Evolutionary conservation across 2,113 vertebrate species (phyloP), one percentile per base, ranked within the genome.

Genomic region (Callorhinus ursinus): DNA sequence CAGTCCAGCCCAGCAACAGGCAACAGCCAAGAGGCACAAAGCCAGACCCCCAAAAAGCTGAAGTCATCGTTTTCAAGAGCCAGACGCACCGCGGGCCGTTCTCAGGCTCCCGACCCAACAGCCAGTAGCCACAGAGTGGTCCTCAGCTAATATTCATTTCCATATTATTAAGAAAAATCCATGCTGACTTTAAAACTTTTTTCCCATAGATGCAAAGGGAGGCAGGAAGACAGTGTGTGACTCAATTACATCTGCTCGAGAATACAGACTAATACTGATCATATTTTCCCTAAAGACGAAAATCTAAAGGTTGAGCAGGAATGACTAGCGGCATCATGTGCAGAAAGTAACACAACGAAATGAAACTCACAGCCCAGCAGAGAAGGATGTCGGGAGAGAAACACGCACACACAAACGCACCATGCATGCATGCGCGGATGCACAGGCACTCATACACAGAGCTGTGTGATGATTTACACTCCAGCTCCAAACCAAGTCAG

Each of bases 301-400:
- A 71, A 85, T 57, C 88, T 88, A 96, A 96, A 97, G 96, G 97
- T 93, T 89, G 97, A 72, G 53, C 65, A 69, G 85, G 85, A 93
- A 85, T 59, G 88, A 91, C 81, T 14, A 13, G 97, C 31, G 36
- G 69, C 55, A 19, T 36, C 59, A 15, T 1, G 83, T 3, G 18
- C 33, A 85, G 96, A 97, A 81, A 81, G 61, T 6, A 24, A 36
- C 77, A 86, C 89, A 88, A 79, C 65, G 59, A 21, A 95, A 63
- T 3, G 39, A 71, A 79, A 71, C 39, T 77, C 59, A 7, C 2
- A 9, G 59, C 80, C 79, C 39, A 31, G 79, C 55, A 53, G 90
- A 51, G 63, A 42, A 19, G 11, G 69, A 18, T 3, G 14, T 0
- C 2, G 72, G 57, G 18, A 14, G 51, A n/a, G 49, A 46, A 42